These are phyloP conservation scores for Diplolepis rosae DNA, from an alignment of 2,888 invertebrate genomes.

Conservation along the genomic window DNA sequence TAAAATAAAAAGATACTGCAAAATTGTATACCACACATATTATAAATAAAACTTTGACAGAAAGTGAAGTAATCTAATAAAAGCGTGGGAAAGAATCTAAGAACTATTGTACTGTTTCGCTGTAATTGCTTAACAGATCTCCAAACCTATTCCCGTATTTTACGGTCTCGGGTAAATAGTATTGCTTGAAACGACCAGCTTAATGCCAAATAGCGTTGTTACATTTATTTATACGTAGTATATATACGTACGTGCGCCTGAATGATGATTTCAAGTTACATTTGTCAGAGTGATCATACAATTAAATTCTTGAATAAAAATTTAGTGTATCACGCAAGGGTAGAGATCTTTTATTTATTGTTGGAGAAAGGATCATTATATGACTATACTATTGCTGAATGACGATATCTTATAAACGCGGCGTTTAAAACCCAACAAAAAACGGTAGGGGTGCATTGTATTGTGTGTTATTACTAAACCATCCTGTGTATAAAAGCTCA, in stretches of 20 bases:
- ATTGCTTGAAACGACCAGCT: background rate
- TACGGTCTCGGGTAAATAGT: background rate
- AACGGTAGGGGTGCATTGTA: conserved; percentile 17
- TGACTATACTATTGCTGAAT: conserved; percentile 22
- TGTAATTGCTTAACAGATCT: conserved; percentile 24
- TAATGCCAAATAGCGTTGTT: background rate
- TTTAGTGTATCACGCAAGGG: background rate
- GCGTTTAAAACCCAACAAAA: conserved; percentile 23
- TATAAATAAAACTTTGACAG: background rate
- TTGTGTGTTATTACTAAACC: conserved; percentile 23
- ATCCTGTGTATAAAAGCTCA: conserved; percentile 1
- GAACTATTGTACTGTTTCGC: background rate
- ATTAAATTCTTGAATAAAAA: background rate
- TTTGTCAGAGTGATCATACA: background rate
- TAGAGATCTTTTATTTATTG: conserved; percentile 12
- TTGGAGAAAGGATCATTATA: conserved; percentile 18
- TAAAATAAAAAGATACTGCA: background rate
- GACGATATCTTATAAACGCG: conserved; percentile 20
- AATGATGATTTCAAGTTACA: background rate
- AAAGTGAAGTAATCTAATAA: background rate
- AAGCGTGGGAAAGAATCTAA: conserved; percentile 28
- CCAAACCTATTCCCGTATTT: conserved; percentile 14
- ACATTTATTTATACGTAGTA: too few relatives aligned
- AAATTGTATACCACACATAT: background rate
- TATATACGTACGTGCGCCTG: too few relatives aligned